Conservation (phyloP, 2,888 invertebrate genomes). For the Apocheima hispidaria region DNA sequence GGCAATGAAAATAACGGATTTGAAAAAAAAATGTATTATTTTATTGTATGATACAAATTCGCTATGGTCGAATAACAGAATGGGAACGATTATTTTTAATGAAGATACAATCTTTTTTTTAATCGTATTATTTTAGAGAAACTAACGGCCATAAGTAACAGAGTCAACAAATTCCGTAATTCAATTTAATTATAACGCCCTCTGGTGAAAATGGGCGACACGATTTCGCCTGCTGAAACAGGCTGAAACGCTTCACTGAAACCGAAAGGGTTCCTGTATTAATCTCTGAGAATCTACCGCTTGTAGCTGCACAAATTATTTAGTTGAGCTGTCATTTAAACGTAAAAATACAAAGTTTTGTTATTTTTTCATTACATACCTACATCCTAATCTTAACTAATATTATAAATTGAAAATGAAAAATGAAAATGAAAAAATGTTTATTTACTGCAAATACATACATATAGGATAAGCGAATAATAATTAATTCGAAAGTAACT, state of each 20-base stretch:
- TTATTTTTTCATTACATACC: no score
- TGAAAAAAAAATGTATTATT: constrained; percentile 43
- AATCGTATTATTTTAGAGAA: no score
- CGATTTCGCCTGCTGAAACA: constrained; percentile 49
- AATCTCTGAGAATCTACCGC: neutral
- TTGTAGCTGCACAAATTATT: neutral
- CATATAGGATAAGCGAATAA: no score
- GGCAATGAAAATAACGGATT: constrained; percentile 33
- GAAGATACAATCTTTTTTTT: no score
- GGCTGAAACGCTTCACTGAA: constrained; percentile 41
- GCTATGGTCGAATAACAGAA: constrained; percentile 7
- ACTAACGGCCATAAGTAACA: no score
- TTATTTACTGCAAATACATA: no score
- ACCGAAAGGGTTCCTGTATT: constrained; percentile 59
- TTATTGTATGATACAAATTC: constrained; percentile 12
- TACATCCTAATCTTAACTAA: no score
- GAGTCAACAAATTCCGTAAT: neutral
- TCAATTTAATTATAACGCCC: constrained; percentile 54
- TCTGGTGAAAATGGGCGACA: constrained; percentile 54
- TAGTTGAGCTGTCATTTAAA: neutral
- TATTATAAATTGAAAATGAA: no score
- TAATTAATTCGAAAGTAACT: no score
- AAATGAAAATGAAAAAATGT: no score
- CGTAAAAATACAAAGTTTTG: no score
- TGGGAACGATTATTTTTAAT: neutral